phyloP scores from a whole-genome alignment of 2,797 vertebrate genomes.

The Danio albolineatus region DNA sequence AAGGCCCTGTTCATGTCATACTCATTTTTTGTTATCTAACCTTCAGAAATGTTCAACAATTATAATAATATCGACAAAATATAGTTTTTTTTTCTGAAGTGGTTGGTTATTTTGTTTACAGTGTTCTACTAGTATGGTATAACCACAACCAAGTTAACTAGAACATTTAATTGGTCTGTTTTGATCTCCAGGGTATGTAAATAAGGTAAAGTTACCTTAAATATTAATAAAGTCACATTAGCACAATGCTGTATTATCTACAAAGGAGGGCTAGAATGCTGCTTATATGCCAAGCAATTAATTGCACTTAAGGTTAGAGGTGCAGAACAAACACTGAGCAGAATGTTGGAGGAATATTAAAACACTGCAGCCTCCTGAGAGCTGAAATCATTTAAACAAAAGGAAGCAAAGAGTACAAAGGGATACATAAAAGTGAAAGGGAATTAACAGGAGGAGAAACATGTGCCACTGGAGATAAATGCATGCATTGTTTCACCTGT shows the following conservation, averaged over 20 bases:
- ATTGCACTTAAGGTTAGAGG: constrained; percentile 3
- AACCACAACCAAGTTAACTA: no score
- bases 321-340: neutral
- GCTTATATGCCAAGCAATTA: neutral
- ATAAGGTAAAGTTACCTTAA: neutral
- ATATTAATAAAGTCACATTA: no score
- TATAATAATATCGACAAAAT: no score
- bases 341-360: constrained; percentile 6
- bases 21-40: no score
- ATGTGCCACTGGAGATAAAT: constrained; percentile 25
- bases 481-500: constrained; percentile 63
- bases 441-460: neutral
- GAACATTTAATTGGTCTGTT: no score
- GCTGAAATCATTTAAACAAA: constrained; percentile 13
- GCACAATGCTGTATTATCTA: neutral
- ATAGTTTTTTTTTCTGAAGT: no score
- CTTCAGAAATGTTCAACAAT: no score
- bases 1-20: no score
- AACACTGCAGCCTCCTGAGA: neutral
- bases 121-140: no score
- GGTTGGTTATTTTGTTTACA: no score
- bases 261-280: neutral
- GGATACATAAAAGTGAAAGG: constrained; percentile 19
- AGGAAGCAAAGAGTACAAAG: constrained; percentile 9
- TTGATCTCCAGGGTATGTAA: no score